A percentile compares a stretch with the other conserved stretches of the same genome.
These are phyloP conservation scores for Cryptops parisi DNA, from an alignment of 2,888 invertebrate species.

Conservation along the genomic window DNA sequence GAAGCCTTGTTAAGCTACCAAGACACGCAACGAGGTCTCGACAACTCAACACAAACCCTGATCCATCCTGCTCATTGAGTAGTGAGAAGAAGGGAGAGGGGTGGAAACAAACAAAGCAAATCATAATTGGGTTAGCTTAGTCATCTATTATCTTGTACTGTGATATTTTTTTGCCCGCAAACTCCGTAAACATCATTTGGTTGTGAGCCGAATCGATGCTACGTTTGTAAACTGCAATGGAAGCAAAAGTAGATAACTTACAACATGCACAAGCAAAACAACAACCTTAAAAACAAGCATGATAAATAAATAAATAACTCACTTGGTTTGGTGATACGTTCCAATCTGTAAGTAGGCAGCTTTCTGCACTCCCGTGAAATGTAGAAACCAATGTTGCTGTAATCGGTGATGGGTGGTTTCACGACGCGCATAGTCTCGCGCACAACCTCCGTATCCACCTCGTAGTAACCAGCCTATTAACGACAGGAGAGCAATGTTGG, in stretches of 20 bases:
- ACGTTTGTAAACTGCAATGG: slow-evolving; percentile 46
- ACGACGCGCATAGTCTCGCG: slow-evolving; percentile 60
- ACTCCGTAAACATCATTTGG: slow-evolving; percentile 48
- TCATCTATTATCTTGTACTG: slow-evolving; percentile 53
- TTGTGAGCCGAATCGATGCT: slow-evolving; percentile 32
- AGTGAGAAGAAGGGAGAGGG: too few species aligned
- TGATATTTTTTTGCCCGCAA: slow-evolving; percentile 56
- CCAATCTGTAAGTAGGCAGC: slow-evolving; percentile 57
- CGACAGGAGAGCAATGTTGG: too few species aligned
- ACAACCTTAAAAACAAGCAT: background rate
- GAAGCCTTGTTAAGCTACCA: too few species aligned
- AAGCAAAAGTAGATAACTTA: slow-evolving; percentile 13
- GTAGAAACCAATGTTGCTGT: slow-evolving; percentile 46
- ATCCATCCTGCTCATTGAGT: too few species aligned
- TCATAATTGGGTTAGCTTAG: too few species aligned
- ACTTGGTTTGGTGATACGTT: slow-evolving; percentile 50
- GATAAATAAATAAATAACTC: background rate
- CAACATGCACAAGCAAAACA: background rate
- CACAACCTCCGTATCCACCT: slow-evolving; percentile 63
- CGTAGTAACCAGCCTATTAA: slow-evolving; percentile 46
- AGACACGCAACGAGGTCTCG: too few species aligned
- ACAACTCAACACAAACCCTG: too few species aligned
- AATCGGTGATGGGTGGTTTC: slow-evolving; percentile 50
- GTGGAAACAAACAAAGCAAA: too few species aligned
- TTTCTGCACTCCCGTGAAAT: slow-evolving; percentile 54